Base-by-base conservation (phyloP, 2,888 invertebrate genomes). In the Agrotis clavis region DNA sequence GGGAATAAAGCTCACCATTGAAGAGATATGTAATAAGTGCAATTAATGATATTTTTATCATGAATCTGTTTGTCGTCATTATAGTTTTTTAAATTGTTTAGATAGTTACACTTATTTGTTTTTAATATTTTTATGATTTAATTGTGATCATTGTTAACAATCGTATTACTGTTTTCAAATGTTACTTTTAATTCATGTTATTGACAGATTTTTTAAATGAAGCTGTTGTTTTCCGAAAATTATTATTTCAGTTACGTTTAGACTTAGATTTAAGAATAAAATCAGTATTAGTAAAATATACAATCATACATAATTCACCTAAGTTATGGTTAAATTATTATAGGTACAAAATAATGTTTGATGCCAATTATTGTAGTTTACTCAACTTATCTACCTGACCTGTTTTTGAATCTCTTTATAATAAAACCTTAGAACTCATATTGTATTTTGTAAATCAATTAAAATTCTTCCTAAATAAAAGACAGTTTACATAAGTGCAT, bases 341-440 rank as follows among this genome's bases (percentile, higher is more conserved):
- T 70, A 80, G 71, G 66, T 86, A 86, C 70, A 74, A 78, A 77
- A 79, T 71, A 77, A 81, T 78, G 60, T 86, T 87, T 85, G 90
- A 89, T 90, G 92, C 91, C 92, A 92, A 92, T 79, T 87, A 84
- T 73, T 76, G 76, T 83, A 81, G 80, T 77, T 74, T 84, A 79
- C 25, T 77, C 73, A 82, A 83, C 77, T 83, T 69, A 88, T 85
- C 85, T 90, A 90, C 86, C 87, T 89, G 85, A 86, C 74, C 83
- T 88, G 83, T 91, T 90, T 88, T 84, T 68, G 81, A 88, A 87
- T 84, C 73, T 87, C 86, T 89, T 89, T 85, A 74, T 76, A 88
- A 86, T 85, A 88, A 89, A 85, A 67, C 62, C 73, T 88, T 82
- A 74, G 45, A 74, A 74, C 70, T 54, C 82, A 73, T 80, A 50